phyloP scores from a whole-genome alignment of 2,113 vertebrate species.

The Rana temporaria region DNA sequence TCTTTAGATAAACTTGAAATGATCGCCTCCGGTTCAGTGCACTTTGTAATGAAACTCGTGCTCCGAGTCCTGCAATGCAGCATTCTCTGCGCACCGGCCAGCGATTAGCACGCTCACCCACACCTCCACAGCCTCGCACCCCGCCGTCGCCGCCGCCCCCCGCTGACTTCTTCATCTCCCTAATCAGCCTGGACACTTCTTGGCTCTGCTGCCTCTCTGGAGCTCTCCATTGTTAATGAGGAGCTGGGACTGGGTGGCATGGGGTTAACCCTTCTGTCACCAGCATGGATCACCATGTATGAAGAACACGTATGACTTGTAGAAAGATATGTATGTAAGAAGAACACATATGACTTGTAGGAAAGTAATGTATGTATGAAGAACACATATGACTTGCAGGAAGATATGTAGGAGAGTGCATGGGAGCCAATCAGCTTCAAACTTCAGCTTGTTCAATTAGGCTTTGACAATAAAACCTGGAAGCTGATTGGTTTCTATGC shows the following conservation, averaged over 20 bases:
- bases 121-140: background rate
- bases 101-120: constrained; percentile 10
- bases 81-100: constrained; percentile 20
- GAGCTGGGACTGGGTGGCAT: background rate
- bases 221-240: constrained; percentile 22
- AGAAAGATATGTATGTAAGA: background rate
- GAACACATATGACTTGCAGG: too few relatives aligned
- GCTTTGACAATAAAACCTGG: too few relatives aligned
- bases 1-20: constrained; percentile 49
- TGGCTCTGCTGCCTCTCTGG: background rate
- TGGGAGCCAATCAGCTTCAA: too few relatives aligned
- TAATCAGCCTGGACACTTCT: constrained; percentile 32
- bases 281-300: background rate
- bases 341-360: too few relatives aligned
- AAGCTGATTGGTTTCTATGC: too few relatives aligned
- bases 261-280: constrained; percentile 5
- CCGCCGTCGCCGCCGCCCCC: constrained; percentile 18
- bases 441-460: too few relatives aligned
- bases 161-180: constrained; percentile 30
- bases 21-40: constrained; percentile 40
- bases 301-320: background rate
- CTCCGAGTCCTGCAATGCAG: constrained; percentile 52
- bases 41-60: constrained; percentile 47
- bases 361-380: too few relatives aligned
- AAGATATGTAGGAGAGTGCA: too few relatives aligned